Base-by-base conservation (phyloP, 64 coral and sea anemone genomes). In the Platygyra sinensis region DNA sequence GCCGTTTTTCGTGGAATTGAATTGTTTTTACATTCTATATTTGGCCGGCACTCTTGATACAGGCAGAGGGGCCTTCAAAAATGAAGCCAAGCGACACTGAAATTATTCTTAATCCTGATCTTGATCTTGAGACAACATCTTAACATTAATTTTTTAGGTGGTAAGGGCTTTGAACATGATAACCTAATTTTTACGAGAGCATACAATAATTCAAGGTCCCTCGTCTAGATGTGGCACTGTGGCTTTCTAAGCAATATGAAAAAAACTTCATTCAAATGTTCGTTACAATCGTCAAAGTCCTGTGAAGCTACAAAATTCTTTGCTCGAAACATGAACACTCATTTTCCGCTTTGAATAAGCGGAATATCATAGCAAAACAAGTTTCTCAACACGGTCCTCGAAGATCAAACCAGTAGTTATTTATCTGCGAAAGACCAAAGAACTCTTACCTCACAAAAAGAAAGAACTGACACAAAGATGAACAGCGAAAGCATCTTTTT, bases 391-490 rank as follows among this genome's bases (percentile, higher is more conserved):
- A 27, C n/a, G 65, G 65, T 69, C 24, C n/a, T 69, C 25, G n/a
- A 69, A 10, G 65, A 69, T 69, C 33, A 50, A 51, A 22, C 17
- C 8, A 20, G 8, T 22, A 49, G 2, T 51, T 24, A 24, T 77
- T 12, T 18, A 42, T 67, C 22, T 42, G 39, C 19, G 20, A 42
- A 38, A 42, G 32, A 49, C 14, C 49, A 49, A 77, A 77, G 5
- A 50, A 3, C 1, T 72, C 62, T 85, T 85, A 85, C 81, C 81
- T 85, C 42, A 51, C 62, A 85, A 51, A 71, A 4, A 15, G 62
- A 85, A 29, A 38, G 22, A 16, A 51, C 3, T 46, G 30, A 22
- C 3, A 18, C 24, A 13, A 85, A 33, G n/a, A n/a, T 29, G 0
- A 85, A 16, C 7, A 85, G 20, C 5, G 18, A 51, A 50, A 25